Evolutionary conservation across 64 coral and sea anemone species (phyloP).

Genomic region (Montipora cactus): DNA sequence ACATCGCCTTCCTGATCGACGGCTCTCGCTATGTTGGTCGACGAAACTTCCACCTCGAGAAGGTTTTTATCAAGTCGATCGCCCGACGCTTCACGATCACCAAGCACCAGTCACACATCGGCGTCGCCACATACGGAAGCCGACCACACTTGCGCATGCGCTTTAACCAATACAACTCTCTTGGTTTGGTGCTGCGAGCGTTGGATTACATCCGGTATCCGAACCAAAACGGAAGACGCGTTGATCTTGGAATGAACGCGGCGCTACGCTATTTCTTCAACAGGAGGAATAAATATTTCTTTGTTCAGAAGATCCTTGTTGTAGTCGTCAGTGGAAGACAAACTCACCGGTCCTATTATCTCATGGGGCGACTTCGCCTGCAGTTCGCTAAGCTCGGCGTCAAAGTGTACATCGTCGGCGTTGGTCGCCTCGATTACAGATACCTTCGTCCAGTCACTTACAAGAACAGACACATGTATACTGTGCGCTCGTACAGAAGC

Average conservation of each 20-base stretch:
- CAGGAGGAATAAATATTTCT: constrained; percentile 7
- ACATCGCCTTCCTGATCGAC: constrained; percentile 79
- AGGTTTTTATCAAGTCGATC: constrained; percentile 65
- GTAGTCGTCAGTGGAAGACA: constrained; percentile 60
- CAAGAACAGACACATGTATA: constrained; percentile 52
- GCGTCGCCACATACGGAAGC: constrained; percentile 58
- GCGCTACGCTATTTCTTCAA: constrained; percentile 21
- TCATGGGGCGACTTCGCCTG: constrained; percentile 8
- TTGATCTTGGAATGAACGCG: constrained; percentile 28
- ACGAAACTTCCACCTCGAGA: constrained; percentile 69
- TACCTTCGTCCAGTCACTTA: constrained; percentile 45
- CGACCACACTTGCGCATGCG: constrained; percentile 16
- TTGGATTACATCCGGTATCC: constrained; percentile 50
- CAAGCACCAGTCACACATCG: constrained; percentile 55
- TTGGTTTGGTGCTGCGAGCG: neutral
- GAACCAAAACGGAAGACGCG: constrained; percentile 28
- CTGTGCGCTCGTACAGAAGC: constrained; percentile 41
- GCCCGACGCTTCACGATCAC: constrained; percentile 44
- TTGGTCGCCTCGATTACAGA: constrained; percentile 27
- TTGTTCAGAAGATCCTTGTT: constrained; percentile 57
- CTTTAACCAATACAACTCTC: constrained; percentile 44
- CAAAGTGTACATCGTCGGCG: constrained; percentile 35
- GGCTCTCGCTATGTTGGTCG: constrained; percentile 62
- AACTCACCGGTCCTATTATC: neutral
- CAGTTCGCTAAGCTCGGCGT: constrained; percentile 38